A percentile compares a stretch with the other conserved stretches of the same genome.
Evolutionary conservation across 1,140 invertebrate genomes (phyloP).

Genomic region (Drosophila aff.): DNA sequence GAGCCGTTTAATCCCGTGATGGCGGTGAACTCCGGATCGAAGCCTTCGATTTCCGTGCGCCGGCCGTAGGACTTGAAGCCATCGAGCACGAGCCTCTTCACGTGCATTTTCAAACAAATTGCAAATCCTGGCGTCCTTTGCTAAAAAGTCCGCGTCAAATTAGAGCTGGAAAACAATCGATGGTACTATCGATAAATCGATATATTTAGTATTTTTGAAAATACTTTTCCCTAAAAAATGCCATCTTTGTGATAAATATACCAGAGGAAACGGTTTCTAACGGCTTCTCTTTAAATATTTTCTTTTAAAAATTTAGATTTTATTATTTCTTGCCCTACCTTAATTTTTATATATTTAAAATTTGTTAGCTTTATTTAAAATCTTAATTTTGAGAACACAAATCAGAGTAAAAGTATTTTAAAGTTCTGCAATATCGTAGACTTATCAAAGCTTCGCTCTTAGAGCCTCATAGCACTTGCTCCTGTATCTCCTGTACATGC

Average conservation of each 20-base stretch:
- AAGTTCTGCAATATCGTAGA: not conserved
- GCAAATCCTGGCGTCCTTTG: conserved; percentile 2
- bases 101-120: conserved; percentile 90
- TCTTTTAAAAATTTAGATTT: no score
- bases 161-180: not conserved
- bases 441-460: conserved; percentile 61
- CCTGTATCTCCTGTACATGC: conserved; percentile 69
- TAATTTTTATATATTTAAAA: no score
- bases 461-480: conserved; percentile 39
- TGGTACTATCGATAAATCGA: not conserved
- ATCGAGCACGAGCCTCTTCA: conserved; percentile 97
- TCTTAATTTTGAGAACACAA: not conserved
- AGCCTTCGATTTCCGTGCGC: conserved; percentile 96
- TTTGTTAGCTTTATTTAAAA: not conserved
- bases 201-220: not conserved
- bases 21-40: conserved; percentile 98
- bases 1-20: conserved; percentile 99
- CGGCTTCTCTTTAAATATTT: not conserved
- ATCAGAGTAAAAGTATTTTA: not conserved
- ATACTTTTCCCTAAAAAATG: not conserved
- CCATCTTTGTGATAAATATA: not conserved
- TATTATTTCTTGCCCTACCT: no score
- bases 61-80: conserved; percentile 99
- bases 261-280: not conserved
- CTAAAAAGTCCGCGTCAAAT: conserved; percentile 23